Percentiles rank a stretch among this genome's conserved stretches.
phyloP scores from a whole-genome alignment of 2,797 vertebrate genomes.

The Diplodus sargus region DNA sequence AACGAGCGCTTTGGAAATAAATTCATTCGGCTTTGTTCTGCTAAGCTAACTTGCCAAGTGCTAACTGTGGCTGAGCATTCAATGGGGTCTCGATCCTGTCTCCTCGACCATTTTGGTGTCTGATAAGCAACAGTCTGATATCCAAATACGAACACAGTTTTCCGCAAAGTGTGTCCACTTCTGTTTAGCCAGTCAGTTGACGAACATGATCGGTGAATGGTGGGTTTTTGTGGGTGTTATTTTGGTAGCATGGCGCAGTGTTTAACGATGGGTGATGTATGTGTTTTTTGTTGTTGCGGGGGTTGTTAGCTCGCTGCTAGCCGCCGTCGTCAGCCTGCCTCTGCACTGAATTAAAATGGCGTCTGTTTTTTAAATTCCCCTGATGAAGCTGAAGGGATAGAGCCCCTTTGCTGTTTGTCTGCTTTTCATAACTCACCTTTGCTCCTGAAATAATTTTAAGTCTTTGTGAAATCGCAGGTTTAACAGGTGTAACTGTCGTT shows the following conservation, averaged over 20 bases:
- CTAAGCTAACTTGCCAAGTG: constrained; percentile 62
- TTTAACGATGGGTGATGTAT: not conserved
- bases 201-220: accelerated
- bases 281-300: constrained; percentile 13
- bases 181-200: accelerated
- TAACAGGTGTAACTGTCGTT: not conserved
- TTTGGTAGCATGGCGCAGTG: not conserved
- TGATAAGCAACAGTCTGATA: not conserved
- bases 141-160: accelerated
- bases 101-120: constrained; percentile 72
- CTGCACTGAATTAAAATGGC: constrained; percentile 78
- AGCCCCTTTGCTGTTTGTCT: not conserved
- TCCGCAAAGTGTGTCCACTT: accelerated
- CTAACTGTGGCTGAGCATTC: constrained; percentile 48
- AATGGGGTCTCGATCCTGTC: constrained; percentile 57
- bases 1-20: accelerated
- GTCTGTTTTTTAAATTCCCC: constrained; percentile 62
- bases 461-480: accelerated
- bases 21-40: constrained; percentile 42
- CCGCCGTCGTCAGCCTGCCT: constrained; percentile 14
- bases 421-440: accelerated
- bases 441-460: accelerated
- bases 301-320: constrained; percentile 27
- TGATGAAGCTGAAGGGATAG: not conserved
- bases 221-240: not conserved